phyloP scores from a whole-genome alignment of 2,113 vertebrate genomes.

The Shinisaurus crocodilurus region DNA sequence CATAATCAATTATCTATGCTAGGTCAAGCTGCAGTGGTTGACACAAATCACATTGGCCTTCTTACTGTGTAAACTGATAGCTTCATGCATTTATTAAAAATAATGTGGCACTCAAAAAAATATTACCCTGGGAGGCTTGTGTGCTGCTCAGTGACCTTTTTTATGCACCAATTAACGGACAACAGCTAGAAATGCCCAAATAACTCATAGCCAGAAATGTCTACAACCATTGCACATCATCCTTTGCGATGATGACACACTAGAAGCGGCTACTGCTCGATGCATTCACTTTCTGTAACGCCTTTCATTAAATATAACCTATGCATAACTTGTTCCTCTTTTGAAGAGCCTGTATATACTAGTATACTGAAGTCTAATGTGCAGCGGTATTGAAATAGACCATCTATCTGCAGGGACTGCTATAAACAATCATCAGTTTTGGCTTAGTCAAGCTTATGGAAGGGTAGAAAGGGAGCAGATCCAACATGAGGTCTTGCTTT shows the following conservation, averaged over 20 bases:
- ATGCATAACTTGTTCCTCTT: conserved; percentile 5
- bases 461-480: no score
- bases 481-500: no score
- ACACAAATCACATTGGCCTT: background rate
- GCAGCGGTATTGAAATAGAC: no score
- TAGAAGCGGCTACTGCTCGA: no score
- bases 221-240: conserved; percentile 20
- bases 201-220: conserved; percentile 37
- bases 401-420: no score
- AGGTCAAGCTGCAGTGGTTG: conserved; percentile 30
- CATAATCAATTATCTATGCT: conserved; percentile 47
- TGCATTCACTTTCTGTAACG: background rate
- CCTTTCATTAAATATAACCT: conserved; percentile 15
- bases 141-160: conserved; percentile 70
- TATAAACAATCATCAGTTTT: no score
- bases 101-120: conserved; percentile 54
- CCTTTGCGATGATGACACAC: conserved; percentile 11
- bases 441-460: no score
- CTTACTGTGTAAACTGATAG: conserved; percentile 27
- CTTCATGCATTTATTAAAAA: conserved; percentile 52
- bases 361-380: conserved; percentile 41
- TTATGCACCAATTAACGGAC: conserved; percentile 56
- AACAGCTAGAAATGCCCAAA: conserved; percentile 46
- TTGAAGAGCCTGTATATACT: conserved; percentile 40
- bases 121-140: conserved; percentile 50